Evolutionary conservation across 2,113 vertebrate species (phyloP).

Genomic region (Entelurus aequoreus): DNA sequence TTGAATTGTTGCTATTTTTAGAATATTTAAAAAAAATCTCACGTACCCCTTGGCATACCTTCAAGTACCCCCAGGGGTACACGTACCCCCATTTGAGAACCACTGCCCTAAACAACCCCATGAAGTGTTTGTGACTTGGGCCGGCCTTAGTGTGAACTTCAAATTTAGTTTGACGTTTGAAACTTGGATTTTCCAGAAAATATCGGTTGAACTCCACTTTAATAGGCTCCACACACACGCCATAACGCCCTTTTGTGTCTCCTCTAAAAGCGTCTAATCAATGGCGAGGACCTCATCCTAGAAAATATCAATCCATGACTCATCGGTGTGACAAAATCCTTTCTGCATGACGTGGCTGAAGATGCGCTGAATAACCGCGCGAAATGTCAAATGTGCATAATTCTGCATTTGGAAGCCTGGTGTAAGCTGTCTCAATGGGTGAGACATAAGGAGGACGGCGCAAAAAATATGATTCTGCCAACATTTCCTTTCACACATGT

Average conservation of each 20-base stretch:
- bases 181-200: too few species aligned
- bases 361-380: background rate
- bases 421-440: background rate
- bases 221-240: background rate
- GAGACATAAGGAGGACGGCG: slow-evolving; percentile 3
- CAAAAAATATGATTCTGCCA: background rate
- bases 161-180: too few species aligned
- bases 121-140: too few species aligned
- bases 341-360: background rate
- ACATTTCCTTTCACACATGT: background rate
- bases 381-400: background rate
- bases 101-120: too few species aligned
- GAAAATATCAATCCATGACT: background rate
- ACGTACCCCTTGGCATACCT: too few species aligned
- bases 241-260: background rate
- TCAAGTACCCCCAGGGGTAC: too few species aligned
- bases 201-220: too few species aligned
- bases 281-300: background rate
- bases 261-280: background rate
- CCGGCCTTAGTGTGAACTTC: too few species aligned
- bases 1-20: too few species aligned
- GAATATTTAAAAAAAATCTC: too few species aligned
- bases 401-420: background rate
- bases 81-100: too few species aligned
- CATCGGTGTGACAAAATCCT: slow-evolving; percentile 1